These are phyloP conservation scores for Strongylocentrotus purpuratus DNA, from an alignment of 35 echinoderm and acorn worm species.

Conservation along the genomic window DNA sequence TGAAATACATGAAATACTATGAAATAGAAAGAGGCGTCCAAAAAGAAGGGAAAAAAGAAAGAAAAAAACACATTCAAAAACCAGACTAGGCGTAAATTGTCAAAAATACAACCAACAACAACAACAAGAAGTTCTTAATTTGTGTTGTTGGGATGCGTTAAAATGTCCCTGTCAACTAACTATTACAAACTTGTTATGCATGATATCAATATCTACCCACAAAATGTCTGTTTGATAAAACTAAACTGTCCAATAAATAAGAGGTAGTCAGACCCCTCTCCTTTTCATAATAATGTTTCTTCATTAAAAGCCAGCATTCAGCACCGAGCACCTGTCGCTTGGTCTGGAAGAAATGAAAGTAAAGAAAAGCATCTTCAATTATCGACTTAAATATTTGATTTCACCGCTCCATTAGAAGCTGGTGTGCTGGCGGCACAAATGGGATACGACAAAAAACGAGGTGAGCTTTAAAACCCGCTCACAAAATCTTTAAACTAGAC, in stretches of 20 bases:
- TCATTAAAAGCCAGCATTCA: not conserved
- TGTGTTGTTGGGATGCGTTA: no score
- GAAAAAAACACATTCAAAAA: no score
- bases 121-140: no score
- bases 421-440: not conserved
- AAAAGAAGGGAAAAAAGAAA: no score
- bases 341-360: not conserved
- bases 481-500: not conserved
- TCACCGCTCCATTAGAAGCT: conserved; percentile 20
- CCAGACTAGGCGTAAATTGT: no score
- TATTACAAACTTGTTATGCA: no score
- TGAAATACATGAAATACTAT: no score
- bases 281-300: conserved; percentile 14
- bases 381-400: conserved; percentile 46
- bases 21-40: no score
- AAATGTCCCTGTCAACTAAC: not conserved
- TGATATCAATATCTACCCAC: not conserved
- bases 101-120: no score
- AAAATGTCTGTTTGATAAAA: not conserved
- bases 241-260: not conserved
- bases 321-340: not conserved
- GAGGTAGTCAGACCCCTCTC: not conserved
- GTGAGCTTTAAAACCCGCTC: not conserved
- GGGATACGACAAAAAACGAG: not conserved
- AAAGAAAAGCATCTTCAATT: conserved; percentile 29